phyloP scores from a whole-genome alignment of 2,797 vertebrate species.

The Sebastes matsubarae region DNA sequence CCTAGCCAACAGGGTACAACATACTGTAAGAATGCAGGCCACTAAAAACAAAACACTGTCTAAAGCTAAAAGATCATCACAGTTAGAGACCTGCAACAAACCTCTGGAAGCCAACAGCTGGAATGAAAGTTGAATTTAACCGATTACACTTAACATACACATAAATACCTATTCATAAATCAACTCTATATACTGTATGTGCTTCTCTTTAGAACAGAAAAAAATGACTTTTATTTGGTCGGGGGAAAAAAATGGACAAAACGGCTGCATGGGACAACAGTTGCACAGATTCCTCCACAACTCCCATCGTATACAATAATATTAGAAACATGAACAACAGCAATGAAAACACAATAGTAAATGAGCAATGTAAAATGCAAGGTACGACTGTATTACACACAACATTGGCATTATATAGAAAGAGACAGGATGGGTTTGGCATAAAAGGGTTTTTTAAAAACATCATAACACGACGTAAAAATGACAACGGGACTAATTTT shows the following conservation, averaged over 20 bases:
- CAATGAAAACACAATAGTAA: conserved; percentile 73
- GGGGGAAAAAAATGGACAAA: conserved; percentile 45
- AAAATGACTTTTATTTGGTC: conserved; percentile 71
- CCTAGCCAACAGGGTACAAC: conserved; percentile 38
- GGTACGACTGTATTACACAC: conserved; percentile 61
- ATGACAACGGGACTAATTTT: conserved; percentile 3
- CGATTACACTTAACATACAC: conserved; percentile 64
- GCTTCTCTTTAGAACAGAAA: conserved; percentile 73
- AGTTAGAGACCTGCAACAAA: conserved; percentile 40
- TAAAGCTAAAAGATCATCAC: conserved; percentile 39
- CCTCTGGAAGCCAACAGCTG: conserved; percentile 26
- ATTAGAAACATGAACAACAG: conserved; percentile 71
- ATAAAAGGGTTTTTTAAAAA: conserved; percentile 45
- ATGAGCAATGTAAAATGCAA: conserved; percentile 69
- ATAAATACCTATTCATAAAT: conserved; percentile 77
- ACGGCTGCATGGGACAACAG: conserved; percentile 33
- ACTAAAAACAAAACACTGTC: conserved; percentile 17
- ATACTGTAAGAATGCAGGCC: conserved; percentile 21
- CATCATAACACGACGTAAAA: conserved; percentile 37
- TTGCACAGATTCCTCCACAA: conserved; percentile 48
- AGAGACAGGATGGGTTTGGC: conserved; percentile 48
- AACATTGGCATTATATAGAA: conserved; percentile 62
- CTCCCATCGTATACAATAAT: conserved; percentile 56
- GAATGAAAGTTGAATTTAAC: conserved; percentile 53
- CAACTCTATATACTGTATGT: conserved; percentile 67